Evolutionary conservation across 2,888 invertebrate species (phyloP).

Genomic region (Diachrysia chrysitis): DNA sequence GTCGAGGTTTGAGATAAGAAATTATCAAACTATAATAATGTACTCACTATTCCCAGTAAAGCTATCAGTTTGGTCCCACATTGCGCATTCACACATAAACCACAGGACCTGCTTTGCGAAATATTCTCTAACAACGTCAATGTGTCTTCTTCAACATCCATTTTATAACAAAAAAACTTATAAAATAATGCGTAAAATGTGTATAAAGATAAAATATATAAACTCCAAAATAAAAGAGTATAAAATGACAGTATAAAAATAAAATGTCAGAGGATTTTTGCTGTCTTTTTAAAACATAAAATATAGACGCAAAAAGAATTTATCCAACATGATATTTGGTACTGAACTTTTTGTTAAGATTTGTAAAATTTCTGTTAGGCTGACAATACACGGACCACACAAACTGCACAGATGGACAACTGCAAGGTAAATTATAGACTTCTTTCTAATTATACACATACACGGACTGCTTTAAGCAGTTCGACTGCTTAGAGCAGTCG

Average conservation of each 20-base stretch:
- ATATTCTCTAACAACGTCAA: constrained; percentile 34
- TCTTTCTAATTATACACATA: no score
- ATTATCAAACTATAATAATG: constrained; percentile 38
- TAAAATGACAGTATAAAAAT: constrained; percentile 34
- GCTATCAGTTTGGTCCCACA: constrained; percentile 55
- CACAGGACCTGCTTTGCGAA: constrained; percentile 24
- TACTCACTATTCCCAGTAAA: constrained; percentile 59
- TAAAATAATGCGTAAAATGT: constrained; percentile 18
- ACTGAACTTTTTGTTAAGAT: not conserved
- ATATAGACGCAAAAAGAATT: constrained; percentile 11
- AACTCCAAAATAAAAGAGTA: constrained; percentile 26
- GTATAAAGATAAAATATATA: constrained; percentile 25
- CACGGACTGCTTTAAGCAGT: no score
- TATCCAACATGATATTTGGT: not conserved
- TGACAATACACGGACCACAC: no score
- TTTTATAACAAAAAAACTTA: constrained; percentile 43
- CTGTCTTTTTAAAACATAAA: constrained; percentile 5
- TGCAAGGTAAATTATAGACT: no score
- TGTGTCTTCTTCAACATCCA: constrained; percentile 40
- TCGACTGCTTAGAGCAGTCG: no score
- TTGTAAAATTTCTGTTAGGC: not conserved
- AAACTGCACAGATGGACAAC: no score
- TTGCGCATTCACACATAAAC: constrained; percentile 40
- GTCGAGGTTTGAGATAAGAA: constrained; percentile 47
- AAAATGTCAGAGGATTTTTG: constrained; percentile 10